phyloP scores from a whole-genome alignment of 2,888 invertebrate genomes.

The Julus scandinavius region DNA sequence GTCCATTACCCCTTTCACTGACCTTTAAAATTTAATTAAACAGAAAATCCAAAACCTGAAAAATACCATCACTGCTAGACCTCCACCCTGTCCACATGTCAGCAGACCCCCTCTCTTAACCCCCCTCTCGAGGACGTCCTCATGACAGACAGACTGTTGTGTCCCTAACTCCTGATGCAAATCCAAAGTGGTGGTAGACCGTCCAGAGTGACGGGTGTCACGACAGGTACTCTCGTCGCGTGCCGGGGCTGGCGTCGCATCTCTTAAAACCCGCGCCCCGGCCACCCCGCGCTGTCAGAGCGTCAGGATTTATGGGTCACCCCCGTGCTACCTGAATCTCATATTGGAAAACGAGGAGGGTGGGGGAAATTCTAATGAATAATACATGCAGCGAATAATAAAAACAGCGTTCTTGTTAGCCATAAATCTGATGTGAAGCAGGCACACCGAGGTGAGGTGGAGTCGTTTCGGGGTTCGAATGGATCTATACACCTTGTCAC shows the following conservation, averaged over 20 bases:
- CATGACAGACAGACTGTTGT: too few species aligned
- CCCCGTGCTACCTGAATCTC: background rate
- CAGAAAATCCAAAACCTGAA: too few species aligned
- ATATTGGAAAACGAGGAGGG: background rate
- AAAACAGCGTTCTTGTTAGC: background rate
- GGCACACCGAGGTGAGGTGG: background rate
- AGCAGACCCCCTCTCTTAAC: too few species aligned
- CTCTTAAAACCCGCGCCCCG: background rate
- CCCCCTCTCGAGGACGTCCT: too few species aligned
- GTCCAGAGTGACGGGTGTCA: too few species aligned
- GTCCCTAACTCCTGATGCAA: too few species aligned
- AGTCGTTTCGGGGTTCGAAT: background rate
- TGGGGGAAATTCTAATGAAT: background rate
- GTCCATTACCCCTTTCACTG: too few species aligned
- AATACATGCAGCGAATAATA: background rate
- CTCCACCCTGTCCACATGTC: too few species aligned
- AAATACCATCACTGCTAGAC: too few species aligned
- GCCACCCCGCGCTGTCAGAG: background rate
- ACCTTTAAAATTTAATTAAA: too few species aligned
- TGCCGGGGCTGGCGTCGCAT: background rate
- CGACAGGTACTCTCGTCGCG: background rate
- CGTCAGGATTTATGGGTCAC: background rate
- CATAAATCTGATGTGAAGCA: background rate
- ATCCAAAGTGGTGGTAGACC: too few species aligned
- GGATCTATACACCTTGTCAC: conserved; percentile 26